Conservation (phyloP, 2,888 invertebrate genomes). For the Nomada hirtipes region DNA sequence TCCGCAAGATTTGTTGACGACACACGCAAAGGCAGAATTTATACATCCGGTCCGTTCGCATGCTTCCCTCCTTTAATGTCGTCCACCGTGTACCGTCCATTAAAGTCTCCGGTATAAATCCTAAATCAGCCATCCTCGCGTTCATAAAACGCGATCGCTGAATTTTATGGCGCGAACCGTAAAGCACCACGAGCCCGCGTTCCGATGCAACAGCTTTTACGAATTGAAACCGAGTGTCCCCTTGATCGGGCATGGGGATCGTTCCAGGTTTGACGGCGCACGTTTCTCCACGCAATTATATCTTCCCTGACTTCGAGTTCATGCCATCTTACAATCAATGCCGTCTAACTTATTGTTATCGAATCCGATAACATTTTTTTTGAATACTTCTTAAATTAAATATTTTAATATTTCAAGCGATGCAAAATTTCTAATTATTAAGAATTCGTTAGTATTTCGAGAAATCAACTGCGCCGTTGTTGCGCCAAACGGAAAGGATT, state of each 20-base stretch:
- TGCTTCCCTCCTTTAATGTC: constrained; percentile 70
- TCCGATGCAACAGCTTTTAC: constrained; percentile 68
- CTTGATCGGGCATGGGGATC: constrained; percentile 63
- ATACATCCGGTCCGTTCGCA: constrained; percentile 76
- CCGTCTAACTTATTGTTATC: too few species aligned
- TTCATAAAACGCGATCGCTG: constrained; percentile 70
- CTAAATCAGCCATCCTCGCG: constrained; percentile 75
- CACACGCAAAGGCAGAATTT: constrained; percentile 66
- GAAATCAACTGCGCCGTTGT: too few species aligned
- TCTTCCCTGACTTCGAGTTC: not conserved
- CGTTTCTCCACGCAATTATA: constrained; percentile 44
- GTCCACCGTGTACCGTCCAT: constrained; percentile 58
- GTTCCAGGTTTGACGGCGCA: constrained; percentile 21
- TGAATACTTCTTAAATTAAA: too few species aligned
- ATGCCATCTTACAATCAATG: too few species aligned
- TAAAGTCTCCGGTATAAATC: constrained; percentile 76
- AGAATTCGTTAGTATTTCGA: too few species aligned
- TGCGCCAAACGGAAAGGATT: not conserved
- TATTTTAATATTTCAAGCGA: too few species aligned
- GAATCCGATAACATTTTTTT: too few species aligned
- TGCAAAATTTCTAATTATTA: too few species aligned
- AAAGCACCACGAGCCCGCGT: constrained; percentile 54
- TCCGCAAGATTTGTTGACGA: constrained; percentile 39
- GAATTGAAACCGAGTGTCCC: constrained; percentile 66
- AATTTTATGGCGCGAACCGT: constrained; percentile 73